Percentiles rank a stretch among this genome's conserved stretches.
phyloP scores from a whole-genome alignment of 1,140 invertebrate genomes.

The Dreissena rostriformis region DNA sequence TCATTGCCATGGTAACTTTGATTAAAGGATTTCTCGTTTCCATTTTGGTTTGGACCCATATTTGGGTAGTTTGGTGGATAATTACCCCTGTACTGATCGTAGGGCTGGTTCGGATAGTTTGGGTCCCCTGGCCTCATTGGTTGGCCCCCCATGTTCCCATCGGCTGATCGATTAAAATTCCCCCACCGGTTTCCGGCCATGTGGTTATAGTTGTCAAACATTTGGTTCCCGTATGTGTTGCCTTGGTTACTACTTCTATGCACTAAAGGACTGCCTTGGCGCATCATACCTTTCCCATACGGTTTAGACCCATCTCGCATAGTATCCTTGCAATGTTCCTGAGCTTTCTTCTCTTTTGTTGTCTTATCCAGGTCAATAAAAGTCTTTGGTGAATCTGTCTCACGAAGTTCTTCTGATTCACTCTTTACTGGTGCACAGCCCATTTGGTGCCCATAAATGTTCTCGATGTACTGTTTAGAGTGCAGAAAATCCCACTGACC shows the following conservation, averaged over 20 bases:
- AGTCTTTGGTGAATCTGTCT: constrained; percentile 53
- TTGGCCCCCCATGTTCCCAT: constrained; percentile 27
- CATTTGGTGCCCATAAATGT: constrained; percentile 42
- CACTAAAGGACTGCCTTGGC: constrained; percentile 6
- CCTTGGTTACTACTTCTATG: background rate
- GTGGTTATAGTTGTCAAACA: constrained; percentile 31
- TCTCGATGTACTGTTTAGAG: constrained; percentile 55
- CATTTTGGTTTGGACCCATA: constrained; percentile 51
- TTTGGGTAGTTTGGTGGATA: constrained; percentile 28
- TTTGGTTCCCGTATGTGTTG: constrained; percentile 33
- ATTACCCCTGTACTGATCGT: constrained; percentile 40
- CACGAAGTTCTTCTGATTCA: constrained; percentile 37
- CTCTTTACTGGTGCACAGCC: constrained; percentile 48
- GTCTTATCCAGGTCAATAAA: constrained; percentile 52
- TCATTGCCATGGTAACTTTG: constrained; percentile 51
- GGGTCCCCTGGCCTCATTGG: background rate
- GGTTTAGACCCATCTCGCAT: constrained; percentile 30
- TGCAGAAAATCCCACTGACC: constrained; percentile 53
- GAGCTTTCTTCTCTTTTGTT: constrained; percentile 47
- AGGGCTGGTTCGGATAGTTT: constrained; percentile 30
- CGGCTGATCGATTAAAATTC: constrained; percentile 21
- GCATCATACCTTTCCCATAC: constrained; percentile 33
- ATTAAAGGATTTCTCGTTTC: constrained; percentile 28
- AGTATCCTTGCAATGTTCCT: constrained; percentile 18
- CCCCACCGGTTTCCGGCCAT: constrained; percentile 33